Evolutionary conservation across 2,888 invertebrate genomes (phyloP), one percentile per base, ranked within the genome.

Genomic region (Sturmia bella): DNA sequence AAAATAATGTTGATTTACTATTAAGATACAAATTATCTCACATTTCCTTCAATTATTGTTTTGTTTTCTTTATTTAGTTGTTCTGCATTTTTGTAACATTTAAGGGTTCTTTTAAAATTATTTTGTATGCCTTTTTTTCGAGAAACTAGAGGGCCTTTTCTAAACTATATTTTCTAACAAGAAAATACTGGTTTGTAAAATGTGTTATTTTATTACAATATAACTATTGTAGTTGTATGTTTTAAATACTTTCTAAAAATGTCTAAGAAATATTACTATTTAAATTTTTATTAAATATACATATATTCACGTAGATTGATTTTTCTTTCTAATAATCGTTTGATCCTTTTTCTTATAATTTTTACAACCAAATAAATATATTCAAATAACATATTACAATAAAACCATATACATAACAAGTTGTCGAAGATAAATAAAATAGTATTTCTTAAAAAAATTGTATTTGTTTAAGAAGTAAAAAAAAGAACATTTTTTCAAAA

Each of bases 151-250:
- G 13, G 3, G 19, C 13, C 12, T 27, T 11, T 39, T 70, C 50
- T 50, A 57, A 61, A 73, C 15, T 64, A 56, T 69, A 69, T 61
- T 50, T 61, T 37, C 37, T 68, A 68, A 6, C 21, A 73, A 15
- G 54, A 61, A 74, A 41, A 74, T 69, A 73, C 61, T 21, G 32
- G 7, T 50, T 64, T 57, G 41, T 80, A 70, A 57, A 75, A 56
- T 32, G 50, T 80, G 50, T 70, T 64, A 13, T 41, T 61, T 41
- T 69, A 43, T 59, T 61, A 27, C 19, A 3, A n/a, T 69, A 69
- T 69, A 63, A 56, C 37, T 80, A 45, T 66, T 66, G 43, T 52
- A 52, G 15, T 56, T 56, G 9, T 70, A 19, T 43, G 2, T 19
- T 64, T 48, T 54, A 45, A 11, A 45, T 63, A 48, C 7, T 59